These are phyloP conservation scores for Sciurus carolinensis DNA, from an alignment of 2,797 vertebrate genomes.

Conservation along the genomic window DNA sequence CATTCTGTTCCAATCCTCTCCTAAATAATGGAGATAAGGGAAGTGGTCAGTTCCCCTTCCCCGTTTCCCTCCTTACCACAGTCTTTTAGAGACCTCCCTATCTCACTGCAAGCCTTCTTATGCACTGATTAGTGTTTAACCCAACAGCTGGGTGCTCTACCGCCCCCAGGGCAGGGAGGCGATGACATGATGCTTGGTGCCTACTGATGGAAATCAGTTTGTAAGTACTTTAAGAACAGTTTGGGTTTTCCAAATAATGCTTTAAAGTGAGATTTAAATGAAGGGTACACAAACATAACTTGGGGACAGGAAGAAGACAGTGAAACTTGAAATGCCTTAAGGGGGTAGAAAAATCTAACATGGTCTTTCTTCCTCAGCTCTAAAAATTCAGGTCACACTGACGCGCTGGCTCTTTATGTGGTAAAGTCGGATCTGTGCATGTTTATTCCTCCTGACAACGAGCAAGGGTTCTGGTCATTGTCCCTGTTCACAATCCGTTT, in stretches of 20 bases:
- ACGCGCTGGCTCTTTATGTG: conserved; percentile 75
- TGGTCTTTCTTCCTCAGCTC: conserved; percentile 47
- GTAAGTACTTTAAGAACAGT: conserved; percentile 60
- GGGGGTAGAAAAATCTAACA: conserved; percentile 70
- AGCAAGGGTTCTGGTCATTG: conserved; percentile 80
- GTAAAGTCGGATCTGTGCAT: conserved; percentile 80
- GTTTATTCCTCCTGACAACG: conserved; percentile 85
- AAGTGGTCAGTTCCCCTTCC: no score
- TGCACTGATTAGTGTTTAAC: no score
- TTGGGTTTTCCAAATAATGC: conserved; percentile 56
- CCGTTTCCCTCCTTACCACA: no score
- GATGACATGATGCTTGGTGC: background rate
- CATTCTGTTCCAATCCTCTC: no score
- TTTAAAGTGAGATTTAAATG: conserved; percentile 5
- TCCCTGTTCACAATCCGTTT: conserved; percentile 49
- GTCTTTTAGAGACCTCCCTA: no score
- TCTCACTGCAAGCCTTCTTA: no score
- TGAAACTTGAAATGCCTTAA: conserved; percentile 55
- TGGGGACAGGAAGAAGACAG: background rate
- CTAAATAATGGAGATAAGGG: no score
- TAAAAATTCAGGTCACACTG: conserved; percentile 29
- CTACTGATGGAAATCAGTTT: conserved; percentile 36
- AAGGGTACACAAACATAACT: background rate
- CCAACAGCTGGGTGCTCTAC: background rate
- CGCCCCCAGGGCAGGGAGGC: background rate